Base-by-base conservation (phyloP, 1,140 invertebrate species). In the Charaxes varanes region DNA sequence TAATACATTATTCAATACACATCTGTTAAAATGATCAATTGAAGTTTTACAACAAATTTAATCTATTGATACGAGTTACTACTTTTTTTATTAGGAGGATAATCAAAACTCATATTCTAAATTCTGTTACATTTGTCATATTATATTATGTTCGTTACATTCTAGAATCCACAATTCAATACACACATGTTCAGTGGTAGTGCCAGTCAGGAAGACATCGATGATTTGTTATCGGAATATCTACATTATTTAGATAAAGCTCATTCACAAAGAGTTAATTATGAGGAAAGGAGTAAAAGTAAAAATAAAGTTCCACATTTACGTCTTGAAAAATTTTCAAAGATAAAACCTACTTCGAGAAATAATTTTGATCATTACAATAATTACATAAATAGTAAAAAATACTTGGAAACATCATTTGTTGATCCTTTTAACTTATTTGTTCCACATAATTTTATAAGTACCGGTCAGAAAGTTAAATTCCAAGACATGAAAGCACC, bases 231-330 rank as follows among this genome's bases (percentile, higher is more conserved):
- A 46, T 45, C 56, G 16, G 74, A 82, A 48, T 82, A 82, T 41
- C 69, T 79, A 44, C 53, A 65, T 23, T 68, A 74, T 44, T 65
- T 82, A 54, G 69, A 82, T 12, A 82, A 65, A 51, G 74, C 68
- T 8, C 65, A 79, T 32, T 73, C 70, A 36, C 72, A 76, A 41
- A 59, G 57, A 26, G 31, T 53, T 26, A 53, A 53, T 35, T 72
- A 78, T 24, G 33, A 65, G 14, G 61, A 67, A 47, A 79, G 65
- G 43, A 41, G 30, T 32, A 74, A 70, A 55, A 23, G 32, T 11
- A 81, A 81, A 63, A 81, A 78, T 28, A 76, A 71, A 59, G 59
- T 78, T n/a, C 71, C 73, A 5, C 41, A 56, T 8, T n/a, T 62
- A 10, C 73, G 62, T 7, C 64, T 56, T 26, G 73, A 78, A 10